Base-by-base conservation (phyloP, 2,797 vertebrate genomes). In the Centropyge bicolor region DNA sequence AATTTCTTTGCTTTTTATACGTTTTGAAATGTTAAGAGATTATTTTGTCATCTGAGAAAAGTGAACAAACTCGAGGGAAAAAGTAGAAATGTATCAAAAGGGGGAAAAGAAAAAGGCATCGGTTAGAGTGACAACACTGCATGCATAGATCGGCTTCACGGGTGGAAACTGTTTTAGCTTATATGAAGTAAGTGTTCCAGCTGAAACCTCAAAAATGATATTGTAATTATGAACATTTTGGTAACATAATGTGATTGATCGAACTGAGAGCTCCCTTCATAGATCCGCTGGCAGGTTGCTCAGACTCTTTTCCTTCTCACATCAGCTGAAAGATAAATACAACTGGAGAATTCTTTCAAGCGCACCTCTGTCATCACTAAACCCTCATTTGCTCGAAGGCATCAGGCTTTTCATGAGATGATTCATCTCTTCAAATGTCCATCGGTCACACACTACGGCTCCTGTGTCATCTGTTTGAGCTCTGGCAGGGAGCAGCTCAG, bases 11-110 rank as follows among this genome's bases (percentile, higher is more conserved):
- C 16, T 14, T 43, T 48, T 51, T 70, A 78, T 65, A 48, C 70
- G 41, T 77, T 80, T 54, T 73, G 1, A 69, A 67, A 71, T 78
- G 69, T 74, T 16, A 67, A 78, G 45, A 80, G 41, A 43, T 70
- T 11, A 17, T 51, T 73, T 68, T 78, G 60, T 52, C 20, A 70
- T 77, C 27, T 80, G 76, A 82, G 57, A 73, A 84, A 82, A 72
- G 68, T 71, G 78, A 61, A 78, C 27, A 78, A 72, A 70, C 43
- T 56, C 1, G 8, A 38, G 51, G 35, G 20, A 31, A 49, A 84
- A 85, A 80, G 76, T 88, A 92, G 6, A 93, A 90, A 91, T 68
- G 83, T 92, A 92, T 89, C 70, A 89, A 88, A 92, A 90, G 81
- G 56, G n/a, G 22, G 24, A 38, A 20, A 31, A 61, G 46, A 41